phyloP scores from a whole-genome alignment of 2,888 invertebrate species.

The Phalangium opilio region DNA sequence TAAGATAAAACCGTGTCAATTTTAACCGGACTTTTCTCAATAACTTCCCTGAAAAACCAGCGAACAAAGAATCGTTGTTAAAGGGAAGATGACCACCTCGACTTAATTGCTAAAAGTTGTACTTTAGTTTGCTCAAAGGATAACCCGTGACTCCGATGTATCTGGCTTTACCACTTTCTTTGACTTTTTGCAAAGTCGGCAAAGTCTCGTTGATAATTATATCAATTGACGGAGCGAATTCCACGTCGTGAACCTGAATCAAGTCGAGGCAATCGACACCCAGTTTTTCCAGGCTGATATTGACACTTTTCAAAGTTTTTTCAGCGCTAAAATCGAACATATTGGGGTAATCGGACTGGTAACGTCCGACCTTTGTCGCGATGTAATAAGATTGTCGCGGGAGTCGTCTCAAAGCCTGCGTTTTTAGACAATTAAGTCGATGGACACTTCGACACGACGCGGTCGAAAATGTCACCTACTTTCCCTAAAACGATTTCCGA shows the following conservation, averaged over 20 bases:
- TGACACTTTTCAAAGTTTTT: conserved; percentile 55
- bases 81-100: no score
- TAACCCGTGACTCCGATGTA: conserved; percentile 74
- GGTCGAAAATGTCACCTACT: no score
- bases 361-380: conserved; percentile 79
- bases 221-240: conserved; percentile 61
- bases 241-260: conserved; percentile 86
- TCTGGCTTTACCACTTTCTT: conserved; percentile 48
- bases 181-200: conserved; percentile 58
- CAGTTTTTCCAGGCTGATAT: conserved; percentile 53
- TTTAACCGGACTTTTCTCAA: conserved; percentile 44
- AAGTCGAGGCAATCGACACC: conserved; percentile 71
- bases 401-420: conserved; percentile 50
- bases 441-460: no score
- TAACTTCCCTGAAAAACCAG: conserved; percentile 32
- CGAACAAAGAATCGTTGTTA: no score
- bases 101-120: no score
- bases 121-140: conserved; percentile 56
- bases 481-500: conserved; percentile 69
- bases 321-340: conserved; percentile 76
- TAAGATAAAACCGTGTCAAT: conserved; percentile 62
- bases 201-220: conserved; percentile 68
- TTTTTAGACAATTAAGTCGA: background rate
- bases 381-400: conserved; percentile 71
- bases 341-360: conserved; percentile 46